A percentile compares a stretch with the other conserved stretches of the same genome.
Evolutionary conservation across 2,888 invertebrate species (phyloP).

Genomic region (Hemithea aestivaria): DNA sequence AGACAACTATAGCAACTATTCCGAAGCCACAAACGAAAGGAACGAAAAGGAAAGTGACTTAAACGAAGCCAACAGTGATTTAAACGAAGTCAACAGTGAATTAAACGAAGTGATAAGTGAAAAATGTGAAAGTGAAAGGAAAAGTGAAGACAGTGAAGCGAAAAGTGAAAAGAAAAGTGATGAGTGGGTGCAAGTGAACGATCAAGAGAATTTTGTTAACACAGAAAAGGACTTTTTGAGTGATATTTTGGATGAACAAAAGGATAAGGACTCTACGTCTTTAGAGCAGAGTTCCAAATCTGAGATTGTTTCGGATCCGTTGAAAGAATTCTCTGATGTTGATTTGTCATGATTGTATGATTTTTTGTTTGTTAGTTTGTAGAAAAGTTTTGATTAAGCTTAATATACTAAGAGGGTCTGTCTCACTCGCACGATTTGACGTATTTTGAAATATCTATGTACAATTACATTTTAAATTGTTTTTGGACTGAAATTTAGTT

Average conservation of each 20-base stretch:
- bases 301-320: slow-evolving; percentile 42
- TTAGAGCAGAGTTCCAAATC: slow-evolving; percentile 24
- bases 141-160: slow-evolving; percentile 1
- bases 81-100: not conserved
- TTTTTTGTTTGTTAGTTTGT: slow-evolving; percentile 40
- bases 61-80: slow-evolving; percentile 1
- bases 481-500: no score
- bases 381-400: slow-evolving; percentile 32
- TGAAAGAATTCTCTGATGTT: slow-evolving; percentile 55
- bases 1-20: slow-evolving; percentile 48
- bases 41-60: slow-evolving; percentile 8
- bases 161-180: not conserved
- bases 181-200: slow-evolving; percentile 13
- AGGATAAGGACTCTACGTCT: slow-evolving; percentile 11
- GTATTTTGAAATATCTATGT: no score
- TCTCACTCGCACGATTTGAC: no score
- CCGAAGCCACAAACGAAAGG: slow-evolving; percentile 15
- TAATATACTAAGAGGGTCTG: not conserved
- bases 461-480: no score
- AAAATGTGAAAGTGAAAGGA: not conserved
- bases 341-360: slow-evolving; percentile 61
- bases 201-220: not conserved
- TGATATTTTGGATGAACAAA: slow-evolving; percentile 30
- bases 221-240: slow-evolving; percentile 21
- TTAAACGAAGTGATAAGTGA: not conserved